phyloP scores from a whole-genome alignment of 2,113 vertebrate genomes.

The Butastur rufipennis region DNA sequence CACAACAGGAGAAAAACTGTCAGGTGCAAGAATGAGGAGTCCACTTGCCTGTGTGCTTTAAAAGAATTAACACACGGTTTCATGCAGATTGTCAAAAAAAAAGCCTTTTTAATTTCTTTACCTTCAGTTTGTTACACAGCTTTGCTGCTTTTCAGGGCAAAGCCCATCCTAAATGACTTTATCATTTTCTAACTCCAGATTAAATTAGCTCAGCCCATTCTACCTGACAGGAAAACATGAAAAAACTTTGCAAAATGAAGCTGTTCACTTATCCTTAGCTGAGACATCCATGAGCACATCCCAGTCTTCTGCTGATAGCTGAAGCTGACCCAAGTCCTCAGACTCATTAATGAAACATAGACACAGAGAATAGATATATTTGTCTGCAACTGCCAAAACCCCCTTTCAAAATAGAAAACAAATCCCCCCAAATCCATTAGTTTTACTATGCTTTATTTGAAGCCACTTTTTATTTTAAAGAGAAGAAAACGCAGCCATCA shows the following conservation, averaged over 20 bases:
- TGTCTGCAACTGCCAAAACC: neutral
- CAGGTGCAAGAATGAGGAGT: neutral
- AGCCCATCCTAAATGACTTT: neutral
- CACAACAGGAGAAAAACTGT: neutral
- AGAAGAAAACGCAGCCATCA: neutral
- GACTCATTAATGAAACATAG: neutral
- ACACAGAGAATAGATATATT: neutral
- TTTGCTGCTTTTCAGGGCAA: neutral
- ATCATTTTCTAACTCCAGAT: neutral
- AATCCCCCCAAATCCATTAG: neutral
- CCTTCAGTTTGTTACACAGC: neutral
- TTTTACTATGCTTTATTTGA: neutral
- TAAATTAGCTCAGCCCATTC: neutral
- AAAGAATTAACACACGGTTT: neutral
- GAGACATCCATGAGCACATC: neutral
- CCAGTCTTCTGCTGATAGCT: neutral
- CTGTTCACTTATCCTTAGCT: neutral
- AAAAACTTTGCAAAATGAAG: neutral
- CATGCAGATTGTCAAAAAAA: neutral
- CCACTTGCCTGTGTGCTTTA: neutral
- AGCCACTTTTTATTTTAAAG: neutral
- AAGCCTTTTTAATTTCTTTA: neutral
- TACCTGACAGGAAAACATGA: neutral
- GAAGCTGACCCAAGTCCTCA: neutral
- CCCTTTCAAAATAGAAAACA: neutral